These are phyloP conservation scores for Cotesia vestalis DNA, from an alignment of 1,140 invertebrate species.

Conservation along the genomic window DNA sequence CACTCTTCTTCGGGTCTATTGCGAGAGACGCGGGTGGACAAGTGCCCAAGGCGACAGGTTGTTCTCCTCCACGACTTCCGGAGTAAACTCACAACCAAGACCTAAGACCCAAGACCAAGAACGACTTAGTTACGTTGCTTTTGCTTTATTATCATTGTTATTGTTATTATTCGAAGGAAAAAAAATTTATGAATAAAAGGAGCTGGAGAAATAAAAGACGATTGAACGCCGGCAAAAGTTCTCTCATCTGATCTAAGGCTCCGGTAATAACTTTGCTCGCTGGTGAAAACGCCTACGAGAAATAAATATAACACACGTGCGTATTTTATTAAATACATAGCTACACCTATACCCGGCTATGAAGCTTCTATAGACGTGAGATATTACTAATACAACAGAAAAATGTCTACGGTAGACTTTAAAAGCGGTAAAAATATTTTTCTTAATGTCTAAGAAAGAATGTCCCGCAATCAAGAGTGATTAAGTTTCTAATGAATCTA, in stretches of 20 bases:
- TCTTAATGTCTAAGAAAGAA: slow-evolving; percentile 3
- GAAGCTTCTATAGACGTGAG: neutral
- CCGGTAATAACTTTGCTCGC: neutral
- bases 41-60: slow-evolving; percentile 28
- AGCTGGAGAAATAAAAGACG: neutral
- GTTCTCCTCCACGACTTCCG: slow-evolving; percentile 30
- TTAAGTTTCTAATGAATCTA: slow-evolving; percentile 30
- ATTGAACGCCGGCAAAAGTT: neutral
- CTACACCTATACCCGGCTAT: neutral
- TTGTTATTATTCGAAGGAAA: neutral
- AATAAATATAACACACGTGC: neutral
- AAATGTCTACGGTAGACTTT: neutral
- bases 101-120: neutral
- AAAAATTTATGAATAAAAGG: neutral
- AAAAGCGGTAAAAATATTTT: neutral
- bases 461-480: slow-evolving; percentile 9
- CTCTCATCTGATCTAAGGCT: neutral
- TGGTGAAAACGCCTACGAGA: slow-evolving; percentile 11
- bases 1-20: slow-evolving; percentile 9
- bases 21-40: slow-evolving; percentile 26
- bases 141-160: too few relatives aligned
- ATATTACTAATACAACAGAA: slow-evolving; percentile 1
- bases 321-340: too few relatives aligned
- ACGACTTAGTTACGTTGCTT: slow-evolving; percentile 9
- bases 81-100: neutral